Evolutionary conservation across 2,113 vertebrate genomes (phyloP).

Genomic region (Saguinus midas): DNA sequence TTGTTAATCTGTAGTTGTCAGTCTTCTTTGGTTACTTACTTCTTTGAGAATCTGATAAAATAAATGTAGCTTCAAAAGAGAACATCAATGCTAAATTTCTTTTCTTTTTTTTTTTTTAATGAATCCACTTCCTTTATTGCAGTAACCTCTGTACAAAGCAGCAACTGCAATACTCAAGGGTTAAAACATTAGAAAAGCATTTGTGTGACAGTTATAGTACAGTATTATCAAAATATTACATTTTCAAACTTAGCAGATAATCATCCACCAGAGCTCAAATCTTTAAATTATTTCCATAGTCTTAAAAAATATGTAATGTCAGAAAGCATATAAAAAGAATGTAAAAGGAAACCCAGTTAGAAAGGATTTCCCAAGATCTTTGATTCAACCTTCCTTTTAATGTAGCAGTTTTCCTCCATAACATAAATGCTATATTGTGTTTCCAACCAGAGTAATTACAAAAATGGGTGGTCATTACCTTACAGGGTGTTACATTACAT

Average conservation of each 20-base stretch:
- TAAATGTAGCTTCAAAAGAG: neutral
- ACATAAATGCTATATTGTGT: neutral
- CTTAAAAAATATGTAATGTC: constrained; percentile 85
- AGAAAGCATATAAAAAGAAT: constrained; percentile 89
- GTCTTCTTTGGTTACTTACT: neutral
- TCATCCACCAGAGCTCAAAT: constrained; percentile 79
- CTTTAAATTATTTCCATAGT: constrained; percentile 87
- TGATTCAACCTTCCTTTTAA: neutral
- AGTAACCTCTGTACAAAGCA: constrained; percentile 93
- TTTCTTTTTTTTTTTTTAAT: too few relatives aligned
- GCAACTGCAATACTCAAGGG: constrained; percentile 92
- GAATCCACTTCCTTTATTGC: constrained; percentile 87
- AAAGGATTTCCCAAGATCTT: neutral
- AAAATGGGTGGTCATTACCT: neutral
- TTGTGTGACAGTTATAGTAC: constrained; percentile 92
- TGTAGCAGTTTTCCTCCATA: neutral
- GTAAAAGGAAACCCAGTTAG: constrained; percentile 82
- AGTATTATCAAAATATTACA: constrained; percentile 93
- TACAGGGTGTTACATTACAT: neutral
- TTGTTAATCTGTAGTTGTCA: neutral
- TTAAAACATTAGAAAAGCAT: constrained; percentile 98
- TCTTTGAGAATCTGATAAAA: neutral
- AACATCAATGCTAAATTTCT: neutral
- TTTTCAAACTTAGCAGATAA: constrained; percentile 85
- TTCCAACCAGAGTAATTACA: neutral